These are phyloP conservation scores for Ornithoptera priamus DNA, from an alignment of 2,888 invertebrate species.

Conservation along the genomic window DNA sequence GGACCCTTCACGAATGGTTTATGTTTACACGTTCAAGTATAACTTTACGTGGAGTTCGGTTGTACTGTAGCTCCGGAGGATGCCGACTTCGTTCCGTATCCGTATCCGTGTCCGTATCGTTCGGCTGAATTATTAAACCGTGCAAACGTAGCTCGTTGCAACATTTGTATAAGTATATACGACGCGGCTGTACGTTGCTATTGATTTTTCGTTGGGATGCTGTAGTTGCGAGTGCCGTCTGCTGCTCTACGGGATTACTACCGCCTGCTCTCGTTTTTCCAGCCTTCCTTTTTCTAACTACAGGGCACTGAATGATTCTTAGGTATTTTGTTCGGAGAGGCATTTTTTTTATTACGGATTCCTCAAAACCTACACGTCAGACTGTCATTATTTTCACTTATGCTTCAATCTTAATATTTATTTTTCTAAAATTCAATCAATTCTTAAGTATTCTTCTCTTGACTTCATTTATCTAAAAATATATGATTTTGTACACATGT, in stretches of 20 bases:
- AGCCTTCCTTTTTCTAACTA: background rate
- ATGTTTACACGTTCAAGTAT: background rate
- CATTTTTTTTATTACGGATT: background rate
- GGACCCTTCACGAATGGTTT: background rate
- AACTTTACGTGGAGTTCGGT: background rate
- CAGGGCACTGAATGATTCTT: background rate
- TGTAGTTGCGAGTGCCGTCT: slow-evolving; percentile 10
- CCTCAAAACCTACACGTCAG: no score
- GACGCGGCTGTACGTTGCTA: slow-evolving; percentile 10
- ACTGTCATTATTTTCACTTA: no score
- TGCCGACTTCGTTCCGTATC: background rate
- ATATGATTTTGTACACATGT: no score
- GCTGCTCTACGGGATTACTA: slow-evolving; percentile 5
- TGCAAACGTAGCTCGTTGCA: slow-evolving; percentile 2
- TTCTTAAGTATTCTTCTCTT: no score
- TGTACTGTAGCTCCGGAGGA: background rate
- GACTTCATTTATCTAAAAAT: no score
- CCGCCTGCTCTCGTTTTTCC: background rate
- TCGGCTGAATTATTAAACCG: slow-evolving; percentile 1
- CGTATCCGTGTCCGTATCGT: background rate
- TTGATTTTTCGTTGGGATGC: slow-evolving; percentile 21
- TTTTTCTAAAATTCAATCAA: no score
- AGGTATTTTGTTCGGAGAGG: background rate
- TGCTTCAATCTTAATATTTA: no score
- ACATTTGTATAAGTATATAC: background rate